Percentiles rank a stretch among this genome's conserved stretches.
phyloP scores from a whole-genome alignment of 2,888 invertebrate species.

The Sinopyrophorus schimmeli region DNA sequence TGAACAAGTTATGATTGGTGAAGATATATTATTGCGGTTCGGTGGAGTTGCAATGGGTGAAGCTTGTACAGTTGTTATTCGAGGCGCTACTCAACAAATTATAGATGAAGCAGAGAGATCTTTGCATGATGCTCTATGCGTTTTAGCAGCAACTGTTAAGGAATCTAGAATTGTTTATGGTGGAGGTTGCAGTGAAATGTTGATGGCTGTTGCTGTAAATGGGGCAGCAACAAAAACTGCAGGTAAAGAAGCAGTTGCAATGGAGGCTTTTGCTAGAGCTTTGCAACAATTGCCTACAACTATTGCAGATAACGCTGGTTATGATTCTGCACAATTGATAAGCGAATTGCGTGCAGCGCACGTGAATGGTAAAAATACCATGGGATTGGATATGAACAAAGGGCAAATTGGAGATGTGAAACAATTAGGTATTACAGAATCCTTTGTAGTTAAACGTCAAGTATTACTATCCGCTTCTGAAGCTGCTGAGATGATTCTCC shows the following conservation, averaged over 20 bases:
- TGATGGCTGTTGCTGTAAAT: conserved; percentile 94
- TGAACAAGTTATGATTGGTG: conserved; percentile 98
- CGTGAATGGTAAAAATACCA: conserved; percentile 70
- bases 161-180: conserved; percentile 91
- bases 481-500: conserved; percentile 98
- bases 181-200: conserved; percentile 89
- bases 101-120: conserved; percentile 98
- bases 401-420: conserved; percentile 91
- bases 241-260: conserved; percentile 96
- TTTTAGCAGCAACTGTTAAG: conserved; percentile 91
- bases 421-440: conserved; percentile 91
- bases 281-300: conserved; percentile 89
- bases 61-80: conserved; percentile 95
- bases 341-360: conserved; percentile 92
- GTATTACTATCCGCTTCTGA: conserved; percentile 93
- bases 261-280: conserved; percentile 92
- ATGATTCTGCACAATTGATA: conserved; percentile 93
- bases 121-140: conserved; percentile 97
- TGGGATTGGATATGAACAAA: conserved; percentile 88
- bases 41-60: conserved; percentile 93
- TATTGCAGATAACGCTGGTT: conserved; percentile 98
- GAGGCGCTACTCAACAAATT: conserved; percentile 98
- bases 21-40: conserved; percentile 92
- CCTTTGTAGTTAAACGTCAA: conserved; percentile 95
- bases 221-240: conserved; percentile 83